Percentiles rank a stretch among this genome's conserved stretches.
Evolutionary conservation across 2,113 vertebrate species (phyloP).

Genomic region (Malaclemys terrapin): DNA sequence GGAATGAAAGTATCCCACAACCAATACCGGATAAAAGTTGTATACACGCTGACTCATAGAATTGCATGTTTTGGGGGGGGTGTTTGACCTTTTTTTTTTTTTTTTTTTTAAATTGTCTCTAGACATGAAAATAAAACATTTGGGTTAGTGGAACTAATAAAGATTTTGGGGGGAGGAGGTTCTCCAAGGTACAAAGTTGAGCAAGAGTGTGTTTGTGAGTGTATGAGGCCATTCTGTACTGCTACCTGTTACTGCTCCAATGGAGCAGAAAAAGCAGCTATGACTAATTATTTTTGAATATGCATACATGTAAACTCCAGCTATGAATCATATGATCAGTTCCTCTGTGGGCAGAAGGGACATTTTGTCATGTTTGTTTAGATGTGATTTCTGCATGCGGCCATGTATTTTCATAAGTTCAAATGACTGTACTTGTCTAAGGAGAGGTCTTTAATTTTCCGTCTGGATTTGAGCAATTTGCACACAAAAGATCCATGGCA

Average conservation of each 20-base stretch:
- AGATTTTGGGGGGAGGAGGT: accelerated
- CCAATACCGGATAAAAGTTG: neutral
- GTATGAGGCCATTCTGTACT: neutral
- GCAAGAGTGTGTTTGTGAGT: neutral
- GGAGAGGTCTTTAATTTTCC: conserved; percentile 78
- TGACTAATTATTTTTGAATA: neutral
- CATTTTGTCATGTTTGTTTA: conserved; percentile 44
- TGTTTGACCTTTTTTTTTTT: neutral
- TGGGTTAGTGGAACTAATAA: neutral
- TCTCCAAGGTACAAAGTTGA: neutral
- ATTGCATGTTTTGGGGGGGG: neutral
- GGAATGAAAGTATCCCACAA: neutral
- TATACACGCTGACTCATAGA: neutral
- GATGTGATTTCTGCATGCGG: conserved; percentile 58
- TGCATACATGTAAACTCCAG: neutral
- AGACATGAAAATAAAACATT: neutral
- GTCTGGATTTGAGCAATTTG: conserved; percentile 68
- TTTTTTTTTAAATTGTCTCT: neutral
- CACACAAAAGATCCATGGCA: conserved; percentile 74
- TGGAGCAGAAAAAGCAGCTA: neutral
- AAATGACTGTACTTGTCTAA: conserved; percentile 73
- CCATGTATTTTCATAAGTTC: conserved; percentile 59
- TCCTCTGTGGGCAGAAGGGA: conserved; percentile 30
- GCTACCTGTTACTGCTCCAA: neutral
- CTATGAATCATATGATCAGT: conserved; percentile 1